phyloP scores from a whole-genome alignment of 2,797 vertebrate genomes.

The Phyllotis vaccarum region DNA sequence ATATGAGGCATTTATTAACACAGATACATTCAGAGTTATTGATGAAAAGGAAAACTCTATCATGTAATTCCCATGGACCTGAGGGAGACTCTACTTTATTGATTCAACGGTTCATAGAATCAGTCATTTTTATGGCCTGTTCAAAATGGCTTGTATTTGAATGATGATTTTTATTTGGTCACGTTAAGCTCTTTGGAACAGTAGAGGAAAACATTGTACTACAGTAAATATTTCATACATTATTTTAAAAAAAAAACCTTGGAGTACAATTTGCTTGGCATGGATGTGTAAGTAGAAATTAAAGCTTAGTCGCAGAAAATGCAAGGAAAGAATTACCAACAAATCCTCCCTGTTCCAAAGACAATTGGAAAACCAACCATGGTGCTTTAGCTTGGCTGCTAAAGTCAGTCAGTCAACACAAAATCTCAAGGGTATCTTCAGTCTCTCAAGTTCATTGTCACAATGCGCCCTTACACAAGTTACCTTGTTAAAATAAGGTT shows the following conservation, averaged over 20 bases:
- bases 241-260: conserved; percentile 50
- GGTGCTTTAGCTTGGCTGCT: background rate
- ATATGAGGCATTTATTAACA: conserved; percentile 78
- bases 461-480: background rate
- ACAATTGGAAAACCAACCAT: background rate
- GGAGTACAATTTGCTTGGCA: background rate
- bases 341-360: background rate
- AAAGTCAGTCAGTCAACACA: background rate
- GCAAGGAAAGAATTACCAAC: background rate
- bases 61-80: conserved; percentile 62
- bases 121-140: conserved; percentile 71
- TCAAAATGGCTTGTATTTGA: conserved; percentile 72
- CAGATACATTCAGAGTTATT: conserved; percentile 70
- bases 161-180: conserved; percentile 70
- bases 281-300: background rate
- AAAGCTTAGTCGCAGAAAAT: conserved; percentile 24
- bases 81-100: conserved; percentile 73
- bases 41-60: conserved; percentile 73
- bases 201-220: conserved; percentile 33
- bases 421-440: background rate
- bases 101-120: conserved; percentile 76
- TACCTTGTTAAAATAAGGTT: too few species aligned
- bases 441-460: background rate
- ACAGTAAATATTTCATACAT: conserved; percentile 42
- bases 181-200: conserved; percentile 59